Conservation (phyloP, 2,113 vertebrate genomes). For the Ophiodon elongatus region DNA sequence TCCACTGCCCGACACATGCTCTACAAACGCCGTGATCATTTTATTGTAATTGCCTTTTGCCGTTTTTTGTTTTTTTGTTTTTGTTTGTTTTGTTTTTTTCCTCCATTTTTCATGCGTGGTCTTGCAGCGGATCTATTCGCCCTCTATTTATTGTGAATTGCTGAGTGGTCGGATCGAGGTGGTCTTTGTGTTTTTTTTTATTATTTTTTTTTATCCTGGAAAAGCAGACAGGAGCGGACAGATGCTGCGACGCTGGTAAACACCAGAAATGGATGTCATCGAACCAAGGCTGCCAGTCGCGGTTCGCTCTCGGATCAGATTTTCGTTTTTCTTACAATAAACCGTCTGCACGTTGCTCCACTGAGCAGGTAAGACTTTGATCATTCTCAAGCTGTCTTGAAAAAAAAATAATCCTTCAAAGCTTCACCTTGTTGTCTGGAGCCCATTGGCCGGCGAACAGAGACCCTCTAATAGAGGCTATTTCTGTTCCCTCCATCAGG, state of each 20-base stretch:
- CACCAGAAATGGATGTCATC: constrained; percentile 68
- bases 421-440: not conserved
- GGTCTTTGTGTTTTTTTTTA: constrained; percentile 44
- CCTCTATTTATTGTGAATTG: constrained; percentile 7
- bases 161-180: constrained; percentile 49
- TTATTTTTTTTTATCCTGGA: constrained; percentile 3
- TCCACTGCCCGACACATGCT: constrained; percentile 41
- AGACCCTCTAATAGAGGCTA: constrained; percentile 27
- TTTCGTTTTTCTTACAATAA: constrained; percentile 43
- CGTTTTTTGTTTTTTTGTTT: not conserved
- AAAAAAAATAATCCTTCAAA: not conserved
- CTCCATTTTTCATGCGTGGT: not conserved
- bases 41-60: not conserved
- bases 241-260: constrained; percentile 70
- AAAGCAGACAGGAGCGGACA: constrained; percentile 32
- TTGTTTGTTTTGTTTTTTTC: not conserved
- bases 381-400: constrained; percentile 8
- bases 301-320: constrained; percentile 48
- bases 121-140: not conserved
- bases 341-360: constrained; percentile 45
- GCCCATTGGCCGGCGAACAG: constrained; percentile 33
- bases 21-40: not conserved
- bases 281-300: constrained; percentile 28
- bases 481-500: constrained; percentile 73
- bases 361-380: constrained; percentile 65